A percentile compares a stretch with the other conserved stretches of the same genome.
These are phyloP conservation scores for Chelon labrosus DNA, from an alignment of 2,797 vertebrate species.

Conservation along the genomic window DNA sequence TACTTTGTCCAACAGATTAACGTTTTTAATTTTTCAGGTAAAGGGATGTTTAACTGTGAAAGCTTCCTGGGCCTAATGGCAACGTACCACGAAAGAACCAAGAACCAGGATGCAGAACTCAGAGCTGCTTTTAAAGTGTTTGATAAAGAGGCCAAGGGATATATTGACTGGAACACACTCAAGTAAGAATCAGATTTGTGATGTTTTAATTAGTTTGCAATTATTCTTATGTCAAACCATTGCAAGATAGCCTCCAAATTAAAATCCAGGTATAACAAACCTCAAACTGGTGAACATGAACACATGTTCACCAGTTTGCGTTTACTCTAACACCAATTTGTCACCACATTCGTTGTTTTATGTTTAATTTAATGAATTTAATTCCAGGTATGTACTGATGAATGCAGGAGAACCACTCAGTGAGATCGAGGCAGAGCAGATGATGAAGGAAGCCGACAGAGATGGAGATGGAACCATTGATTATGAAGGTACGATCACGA, in stretches of 20 bases:
- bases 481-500: conserved; percentile 68
- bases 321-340: not conserved
- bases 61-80: conserved; percentile 79
- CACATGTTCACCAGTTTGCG: not conserved
- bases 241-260: not conserved
- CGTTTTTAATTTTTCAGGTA: conserved; percentile 62
- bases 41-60: conserved; percentile 77
- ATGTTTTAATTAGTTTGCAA: not conserved
- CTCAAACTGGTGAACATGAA: not conserved
- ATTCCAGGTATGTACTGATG: conserved; percentile 77
- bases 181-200: conserved; percentile 63
- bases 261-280: not conserved
- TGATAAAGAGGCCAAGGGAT: conserved; percentile 81
- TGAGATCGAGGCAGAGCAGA: conserved; percentile 80
- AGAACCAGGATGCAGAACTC: conserved; percentile 81
- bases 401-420: conserved; percentile 79
- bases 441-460: conserved; percentile 84
- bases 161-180: conserved; percentile 81
- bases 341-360: not conserved
- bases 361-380: not conserved
- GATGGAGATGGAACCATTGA: conserved; percentile 80
- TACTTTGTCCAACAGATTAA: not conserved
- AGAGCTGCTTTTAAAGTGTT: conserved; percentile 81
- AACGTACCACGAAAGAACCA: conserved; percentile 75
- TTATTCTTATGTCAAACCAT: conserved; percentile 1